A percentile compares a stretch with the other conserved stretches of the same genome.
These are phyloP conservation scores for Daktulosphaira vitifoliae DNA, from an alignment of 1,140 invertebrate genomes.

Conservation along the genomic window DNA sequence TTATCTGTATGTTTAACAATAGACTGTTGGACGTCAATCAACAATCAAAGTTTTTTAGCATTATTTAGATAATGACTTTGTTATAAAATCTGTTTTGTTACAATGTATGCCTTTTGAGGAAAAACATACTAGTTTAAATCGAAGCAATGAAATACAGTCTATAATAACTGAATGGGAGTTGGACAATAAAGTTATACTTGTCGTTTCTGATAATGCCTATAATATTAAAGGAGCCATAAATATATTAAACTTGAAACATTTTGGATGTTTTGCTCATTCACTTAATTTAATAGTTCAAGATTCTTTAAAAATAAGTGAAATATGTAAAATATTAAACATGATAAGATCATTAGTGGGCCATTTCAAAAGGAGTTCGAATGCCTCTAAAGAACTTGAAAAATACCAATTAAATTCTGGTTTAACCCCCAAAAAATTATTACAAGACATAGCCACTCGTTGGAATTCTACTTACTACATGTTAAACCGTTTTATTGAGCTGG, in stretches of 20 bases:
- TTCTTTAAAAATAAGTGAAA: neutral
- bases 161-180: conserved; percentile 31
- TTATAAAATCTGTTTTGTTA: neutral
- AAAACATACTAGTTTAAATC: neutral
- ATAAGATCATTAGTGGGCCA: neutral
- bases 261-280: too few relatives aligned
- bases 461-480: conserved; percentile 12
- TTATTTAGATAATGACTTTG: conserved; percentile 36
- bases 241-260: conserved; percentile 18
- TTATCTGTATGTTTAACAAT: conserved; percentile 35
- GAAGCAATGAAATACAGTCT: conserved; percentile 2
- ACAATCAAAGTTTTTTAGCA: conserved; percentile 38
- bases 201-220: conserved; percentile 37
- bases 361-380: neutral
- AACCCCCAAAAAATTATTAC: neutral
- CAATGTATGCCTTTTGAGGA: neutral
- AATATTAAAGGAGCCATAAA: conserved; percentile 35
- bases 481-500: neutral
- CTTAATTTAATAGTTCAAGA: conserved; percentile 16
- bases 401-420: neutral
- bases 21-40: conserved; percentile 37
- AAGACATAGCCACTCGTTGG: conserved; percentile 5
- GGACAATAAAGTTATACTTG: conserved; percentile 19
- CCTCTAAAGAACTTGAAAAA: too few relatives aligned
- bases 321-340: neutral